These are phyloP conservation scores for Anastrepha obliqua DNA, from an alignment of 1,140 invertebrate species.

Conservation along the genomic window DNA sequence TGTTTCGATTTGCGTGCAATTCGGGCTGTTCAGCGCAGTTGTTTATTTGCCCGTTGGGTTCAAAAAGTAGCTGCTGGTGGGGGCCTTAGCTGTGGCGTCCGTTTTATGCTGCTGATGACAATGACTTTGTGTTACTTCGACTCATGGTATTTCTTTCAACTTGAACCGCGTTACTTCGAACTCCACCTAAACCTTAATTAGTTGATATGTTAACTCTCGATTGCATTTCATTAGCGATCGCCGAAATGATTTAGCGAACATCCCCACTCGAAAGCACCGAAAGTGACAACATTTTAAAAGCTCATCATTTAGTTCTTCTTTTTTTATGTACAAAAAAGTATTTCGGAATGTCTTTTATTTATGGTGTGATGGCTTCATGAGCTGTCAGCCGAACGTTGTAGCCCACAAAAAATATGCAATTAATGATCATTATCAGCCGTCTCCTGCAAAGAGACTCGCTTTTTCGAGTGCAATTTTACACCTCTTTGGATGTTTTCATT, in stretches of 20 bases:
- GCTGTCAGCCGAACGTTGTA: neutral
- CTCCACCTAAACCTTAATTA: conserved; percentile 35
- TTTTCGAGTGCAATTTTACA: conserved; percentile 1
- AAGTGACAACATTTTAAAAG: conserved; percentile 53
- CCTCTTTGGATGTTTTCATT: neutral
- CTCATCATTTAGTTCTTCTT: neutral
- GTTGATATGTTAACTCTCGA: conserved; percentile 33
- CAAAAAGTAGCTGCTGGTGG: neutral
- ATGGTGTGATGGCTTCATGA: conserved; percentile 47
- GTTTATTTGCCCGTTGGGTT: conserved; percentile 38
- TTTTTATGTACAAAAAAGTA: neutral
- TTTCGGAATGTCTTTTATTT: conserved; percentile 27
- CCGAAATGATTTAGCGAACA: neutral
- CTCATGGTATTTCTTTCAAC: conserved; percentile 1
- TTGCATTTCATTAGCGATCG: conserved; percentile 46
- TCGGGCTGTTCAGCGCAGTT: neutral
- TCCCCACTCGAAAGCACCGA: neutral
- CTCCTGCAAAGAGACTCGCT: neutral
- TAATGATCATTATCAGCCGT: conserved; percentile 13
- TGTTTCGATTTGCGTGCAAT: conserved; percentile 28
- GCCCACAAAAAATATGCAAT: neutral
- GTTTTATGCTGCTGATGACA: conserved; percentile 17
- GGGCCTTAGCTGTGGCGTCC: neutral
- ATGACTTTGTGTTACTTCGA: conserved; percentile 28
- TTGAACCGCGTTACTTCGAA: conserved; percentile 21